Conservation (phyloP, 2,888 invertebrate genomes). For the Glomeris marginata region DNA sequence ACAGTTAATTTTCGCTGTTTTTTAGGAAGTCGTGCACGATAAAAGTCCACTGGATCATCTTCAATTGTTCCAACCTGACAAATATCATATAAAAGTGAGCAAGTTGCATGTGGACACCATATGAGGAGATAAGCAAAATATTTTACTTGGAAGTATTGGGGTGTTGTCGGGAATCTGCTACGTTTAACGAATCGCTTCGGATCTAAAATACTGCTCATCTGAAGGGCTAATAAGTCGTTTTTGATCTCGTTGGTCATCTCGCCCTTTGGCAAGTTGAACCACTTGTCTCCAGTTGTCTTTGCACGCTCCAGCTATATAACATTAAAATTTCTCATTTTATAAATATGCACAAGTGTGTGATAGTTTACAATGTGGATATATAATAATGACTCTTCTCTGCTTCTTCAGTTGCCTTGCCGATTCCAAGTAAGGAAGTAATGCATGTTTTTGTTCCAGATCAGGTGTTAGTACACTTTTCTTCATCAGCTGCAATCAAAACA, state of each 20-base stretch:
- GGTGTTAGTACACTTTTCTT: conserved; percentile 45
- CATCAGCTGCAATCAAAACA: conserved; percentile 33
- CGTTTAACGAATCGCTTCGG: conserved; percentile 92
- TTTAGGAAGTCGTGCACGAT: conserved; percentile 61
- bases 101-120: no score
- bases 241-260: conserved; percentile 77
- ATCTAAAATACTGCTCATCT: conserved; percentile 83
- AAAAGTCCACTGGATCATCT: conserved; percentile 76
- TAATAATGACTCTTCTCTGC: conserved; percentile 38
- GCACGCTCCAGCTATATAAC: conserved; percentile 47
- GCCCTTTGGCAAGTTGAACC: conserved; percentile 79
- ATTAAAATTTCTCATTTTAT: not conserved
- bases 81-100: conserved; percentile 3
- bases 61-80: conserved; percentile 40
- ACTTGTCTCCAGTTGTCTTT: conserved; percentile 67
- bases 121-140: no score
- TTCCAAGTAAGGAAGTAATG: conserved; percentile 42
- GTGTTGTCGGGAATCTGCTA: conserved; percentile 66
- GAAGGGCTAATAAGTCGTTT: conserved; percentile 72
- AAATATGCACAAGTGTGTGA: not conserved
- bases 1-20: conserved; percentile 76
- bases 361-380: not conserved
- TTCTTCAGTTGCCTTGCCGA: conserved; percentile 42
- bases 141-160: conserved; percentile 81
- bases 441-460: conserved; percentile 47